phyloP scores from a whole-genome alignment of 2,888 invertebrate species.

The Dexiosoma caninum region DNA sequence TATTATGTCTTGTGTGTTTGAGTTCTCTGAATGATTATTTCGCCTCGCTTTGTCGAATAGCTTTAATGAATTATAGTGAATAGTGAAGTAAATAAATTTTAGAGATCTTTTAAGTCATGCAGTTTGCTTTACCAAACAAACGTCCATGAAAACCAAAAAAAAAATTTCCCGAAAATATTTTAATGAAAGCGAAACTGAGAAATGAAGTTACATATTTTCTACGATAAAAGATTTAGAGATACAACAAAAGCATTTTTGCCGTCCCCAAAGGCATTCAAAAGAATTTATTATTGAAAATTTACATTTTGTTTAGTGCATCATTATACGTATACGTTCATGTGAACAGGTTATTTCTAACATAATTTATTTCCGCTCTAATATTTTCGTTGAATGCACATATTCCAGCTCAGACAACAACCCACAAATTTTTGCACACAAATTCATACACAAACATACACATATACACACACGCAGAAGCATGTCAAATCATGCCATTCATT shows the following conservation, averaged over 20 bases:
- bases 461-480: too few relatives aligned
- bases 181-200: neutral
- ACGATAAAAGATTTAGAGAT: neutral
- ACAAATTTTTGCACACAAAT: too few relatives aligned
- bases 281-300: neutral
- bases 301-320: neutral
- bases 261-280: constrained; percentile 10
- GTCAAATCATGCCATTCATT: too few relatives aligned
- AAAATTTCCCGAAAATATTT: neutral
- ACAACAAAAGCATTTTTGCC: neutral
- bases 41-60: too few relatives aligned
- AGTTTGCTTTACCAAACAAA: too few relatives aligned
- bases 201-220: neutral
- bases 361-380: constrained; percentile 44
- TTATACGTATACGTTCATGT: neutral
- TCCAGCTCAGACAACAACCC: neutral
- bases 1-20: too few relatives aligned
- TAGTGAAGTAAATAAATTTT: too few relatives aligned
- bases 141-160: too few relatives aligned
- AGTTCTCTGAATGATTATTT: too few relatives aligned
- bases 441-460: neutral
- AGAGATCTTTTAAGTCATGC: too few relatives aligned
- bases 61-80: too few relatives aligned
- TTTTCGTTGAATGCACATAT: neutral
- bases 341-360: constrained; percentile 1